Base-by-base conservation (phyloP, 2,797 vertebrate species). In the Antrozous pallidus region DNA sequence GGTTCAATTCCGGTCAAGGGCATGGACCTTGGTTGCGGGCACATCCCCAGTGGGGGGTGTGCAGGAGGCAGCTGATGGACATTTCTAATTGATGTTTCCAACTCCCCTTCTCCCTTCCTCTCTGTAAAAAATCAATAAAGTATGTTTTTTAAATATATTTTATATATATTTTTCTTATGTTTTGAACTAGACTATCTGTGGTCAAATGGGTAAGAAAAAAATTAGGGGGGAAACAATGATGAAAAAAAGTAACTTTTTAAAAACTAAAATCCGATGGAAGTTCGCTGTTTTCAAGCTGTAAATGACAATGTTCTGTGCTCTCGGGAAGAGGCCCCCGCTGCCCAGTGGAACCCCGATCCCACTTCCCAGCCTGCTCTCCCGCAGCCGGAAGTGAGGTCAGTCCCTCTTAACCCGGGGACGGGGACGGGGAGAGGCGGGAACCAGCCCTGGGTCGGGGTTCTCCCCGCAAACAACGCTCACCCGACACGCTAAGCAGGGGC, bases 341-440 rank as follows among this genome's bases (percentile, higher is more conserved):
- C 28, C 75, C 24, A 24, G 42, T 1, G 42, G 22, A 3, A 28
- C 42, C 6, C 1, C 47, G 1, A 8, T n/a, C n/a, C n/a, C n/a
- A n/a, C n/a, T n/a, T n/a, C n/a, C n/a, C n/a, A n/a, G n/a, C n/a
- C 4, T 4, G 0, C 13, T 13, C 18, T 38, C 38, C 28, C 0
- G 10, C 40, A 6, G 40, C 36, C 38, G 0, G 47, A 18, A 47
- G 56, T n/a, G 1, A 12, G 14, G 1, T 11, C 3, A 3, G 82
- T 51, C 38, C 31, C n/a, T 4, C 69, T 8, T 16, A 13, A 31
- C 2, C 8, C 2, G 6, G 74, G 12, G 11, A 22, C 1, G 11
- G 14, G 3, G 5, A n/a, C 65, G 8, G 45, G 16, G 14, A 20
- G 67, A 28, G 54, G 31, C 31, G 54, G 51, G n/a, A 33, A 20